phyloP scores from a whole-genome alignment of 2,888 invertebrate species.

The Epirrhoe alternata region DNA sequence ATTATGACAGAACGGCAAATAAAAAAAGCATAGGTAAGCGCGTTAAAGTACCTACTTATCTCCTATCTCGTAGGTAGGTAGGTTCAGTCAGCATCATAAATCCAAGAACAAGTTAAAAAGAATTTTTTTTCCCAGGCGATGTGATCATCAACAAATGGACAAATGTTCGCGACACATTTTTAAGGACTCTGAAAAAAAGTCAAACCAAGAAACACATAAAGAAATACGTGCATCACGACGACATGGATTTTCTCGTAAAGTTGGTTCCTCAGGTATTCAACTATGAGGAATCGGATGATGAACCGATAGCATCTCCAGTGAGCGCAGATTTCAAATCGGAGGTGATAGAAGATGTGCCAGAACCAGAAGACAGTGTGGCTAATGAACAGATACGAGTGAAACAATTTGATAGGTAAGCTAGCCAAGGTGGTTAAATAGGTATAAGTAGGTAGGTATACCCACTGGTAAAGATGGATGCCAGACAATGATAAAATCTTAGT shows the following conservation, averaged over 20 bases:
- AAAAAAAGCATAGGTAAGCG: not conserved
- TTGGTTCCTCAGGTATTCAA: conserved; percentile 22
- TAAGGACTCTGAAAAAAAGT: conserved; percentile 66
- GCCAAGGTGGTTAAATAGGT: too few relatives aligned
- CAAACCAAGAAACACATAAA: conserved; percentile 28
- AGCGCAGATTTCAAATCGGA: conserved; percentile 21
- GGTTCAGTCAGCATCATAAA: not conserved
- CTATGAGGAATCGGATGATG: conserved; percentile 17
- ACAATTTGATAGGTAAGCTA: conserved; percentile 14
- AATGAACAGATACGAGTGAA: conserved; percentile 11
- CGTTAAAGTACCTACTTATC: not conserved
- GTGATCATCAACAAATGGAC: conserved; percentile 73
- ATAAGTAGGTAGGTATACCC: not conserved
- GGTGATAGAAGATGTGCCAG: not conserved
- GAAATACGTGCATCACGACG: conserved; percentile 65
- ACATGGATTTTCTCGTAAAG: conserved; percentile 63
- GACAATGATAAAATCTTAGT: too few relatives aligned
- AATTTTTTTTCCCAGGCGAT: conserved; percentile 61
- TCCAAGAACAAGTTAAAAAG: not conserved
- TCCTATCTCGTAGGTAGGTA: conserved; percentile 47
- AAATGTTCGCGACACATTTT: conserved; percentile 74
- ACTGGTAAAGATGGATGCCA: too few relatives aligned
- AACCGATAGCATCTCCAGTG: conserved; percentile 15
- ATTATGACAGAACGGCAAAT: conserved; percentile 52
- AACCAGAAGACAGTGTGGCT: conserved; percentile 2